Evolutionary conservation across 2,888 invertebrate species (phyloP).

Genomic region (Calameuta pallipes): DNA sequence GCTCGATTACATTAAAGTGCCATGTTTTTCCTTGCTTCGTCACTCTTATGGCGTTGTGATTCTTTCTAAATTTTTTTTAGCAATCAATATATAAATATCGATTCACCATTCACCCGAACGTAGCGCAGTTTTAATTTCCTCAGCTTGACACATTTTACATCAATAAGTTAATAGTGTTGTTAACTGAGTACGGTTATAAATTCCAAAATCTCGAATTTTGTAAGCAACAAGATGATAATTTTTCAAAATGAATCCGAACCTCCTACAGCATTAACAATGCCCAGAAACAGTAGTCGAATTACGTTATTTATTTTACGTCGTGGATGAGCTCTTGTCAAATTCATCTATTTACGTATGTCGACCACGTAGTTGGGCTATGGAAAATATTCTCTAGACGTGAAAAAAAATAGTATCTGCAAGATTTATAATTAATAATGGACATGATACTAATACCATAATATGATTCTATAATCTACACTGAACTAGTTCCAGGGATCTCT

Average conservation of each 20-base stretch:
- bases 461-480: not conserved
- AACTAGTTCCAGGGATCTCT: not conserved
- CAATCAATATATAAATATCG: not conserved
- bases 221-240: too few species aligned
- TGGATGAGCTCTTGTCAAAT: not conserved
- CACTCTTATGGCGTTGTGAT: not conserved
- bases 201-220: too few species aligned
- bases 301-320: not conserved
- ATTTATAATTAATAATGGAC: not conserved
- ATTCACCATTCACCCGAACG: too few species aligned
- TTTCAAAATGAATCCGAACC: too few species aligned
- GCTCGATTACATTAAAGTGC: not conserved
- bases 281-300: not conserved
- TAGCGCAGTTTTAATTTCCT: too few species aligned
- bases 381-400: not conserved
- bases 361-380: not conserved
- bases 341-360: not conserved
- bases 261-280: not conserved
- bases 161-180: too few species aligned
- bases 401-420: too few species aligned
- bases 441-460: not conserved
- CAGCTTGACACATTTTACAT: too few species aligned
- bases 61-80: not conserved
- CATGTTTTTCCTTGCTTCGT: not conserved
- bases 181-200: too few species aligned